Percentiles rank a stretch among this genome's conserved stretches.
Evolutionary conservation across 2,888 invertebrate species (phyloP).

Genomic region (Iphiclides podalirius): DNA sequence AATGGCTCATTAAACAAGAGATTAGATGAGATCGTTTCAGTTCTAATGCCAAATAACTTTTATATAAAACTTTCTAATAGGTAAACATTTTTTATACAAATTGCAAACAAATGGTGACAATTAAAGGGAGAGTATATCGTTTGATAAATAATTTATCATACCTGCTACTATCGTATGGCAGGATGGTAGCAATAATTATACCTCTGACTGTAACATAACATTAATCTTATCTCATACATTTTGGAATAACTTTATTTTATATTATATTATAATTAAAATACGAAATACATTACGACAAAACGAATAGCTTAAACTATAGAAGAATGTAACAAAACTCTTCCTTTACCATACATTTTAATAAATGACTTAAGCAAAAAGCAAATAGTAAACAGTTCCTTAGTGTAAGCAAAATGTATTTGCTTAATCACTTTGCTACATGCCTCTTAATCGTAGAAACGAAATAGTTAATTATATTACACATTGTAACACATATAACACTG

Average conservation of each 20-base stretch:
- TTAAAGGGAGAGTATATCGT: no score
- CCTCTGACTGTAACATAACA: constrained; percentile 48
- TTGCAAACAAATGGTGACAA: no score
- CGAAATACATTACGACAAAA: constrained; percentile 41
- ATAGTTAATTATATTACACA: neutral
- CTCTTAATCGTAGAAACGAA: neutral
- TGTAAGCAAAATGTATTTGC: neutral
- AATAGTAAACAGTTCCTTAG: constrained; percentile 5
- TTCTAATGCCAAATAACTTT: no score
- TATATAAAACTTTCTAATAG: no score
- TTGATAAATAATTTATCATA: no score
- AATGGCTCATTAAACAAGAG: no score
- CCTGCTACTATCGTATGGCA: no score
- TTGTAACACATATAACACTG: constrained; percentile 1
- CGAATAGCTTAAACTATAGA: constrained; percentile 66
- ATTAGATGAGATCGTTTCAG: no score
- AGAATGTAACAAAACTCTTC: constrained; percentile 47
- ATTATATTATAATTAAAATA: constrained; percentile 5
- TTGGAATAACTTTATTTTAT: constrained; percentile 42
- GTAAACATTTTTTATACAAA: no score
- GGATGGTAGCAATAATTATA: no score
- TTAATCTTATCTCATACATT: constrained; percentile 37
- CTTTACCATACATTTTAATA: constrained; percentile 23
- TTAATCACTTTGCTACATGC: neutral
- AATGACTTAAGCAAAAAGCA: constrained; percentile 21